Percentiles rank a stretch among this genome's conserved stretches.
Conservation (phyloP, 2,113 vertebrate genomes). For the Hydrolagus affinis region DNA sequence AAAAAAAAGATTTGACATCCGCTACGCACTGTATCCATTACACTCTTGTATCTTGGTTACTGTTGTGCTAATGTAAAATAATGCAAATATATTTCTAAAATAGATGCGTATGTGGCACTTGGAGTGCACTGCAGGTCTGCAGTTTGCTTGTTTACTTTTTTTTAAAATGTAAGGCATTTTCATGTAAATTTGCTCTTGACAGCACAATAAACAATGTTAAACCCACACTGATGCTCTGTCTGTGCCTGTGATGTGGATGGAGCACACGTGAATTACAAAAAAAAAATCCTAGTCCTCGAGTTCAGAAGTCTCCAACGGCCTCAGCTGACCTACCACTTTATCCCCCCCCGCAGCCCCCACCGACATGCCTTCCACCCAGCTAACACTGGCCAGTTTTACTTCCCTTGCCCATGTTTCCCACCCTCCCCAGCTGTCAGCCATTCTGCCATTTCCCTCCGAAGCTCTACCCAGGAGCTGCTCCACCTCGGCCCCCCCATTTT, state of each 20-base stretch:
- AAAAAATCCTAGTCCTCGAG: too few species aligned
- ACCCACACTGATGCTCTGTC: constrained; percentile 35
- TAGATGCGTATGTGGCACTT: constrained; percentile 71
- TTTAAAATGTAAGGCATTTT: constrained; percentile 50
- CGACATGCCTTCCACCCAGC: too few species aligned
- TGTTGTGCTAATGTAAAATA: constrained; percentile 78
- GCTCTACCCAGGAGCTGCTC: too few species aligned
- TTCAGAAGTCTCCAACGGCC: too few species aligned
- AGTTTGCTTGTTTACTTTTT: constrained; percentile 67
- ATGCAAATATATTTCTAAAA: constrained; percentile 62
- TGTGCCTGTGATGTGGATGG: not conserved
- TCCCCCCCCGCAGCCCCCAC: too few species aligned
- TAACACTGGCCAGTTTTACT: too few species aligned
- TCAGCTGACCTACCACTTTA: too few species aligned
- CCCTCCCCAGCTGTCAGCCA: too few species aligned
- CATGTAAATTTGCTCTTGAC: constrained; percentile 64
- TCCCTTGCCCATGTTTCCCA: too few species aligned
- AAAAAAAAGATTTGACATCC: constrained; percentile 66
- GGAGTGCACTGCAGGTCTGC: constrained; percentile 66
- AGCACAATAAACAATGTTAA: constrained; percentile 67
- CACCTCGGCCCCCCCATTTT: too few species aligned
- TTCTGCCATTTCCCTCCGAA: too few species aligned
- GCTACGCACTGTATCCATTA: constrained; percentile 72
- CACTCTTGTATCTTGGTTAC: constrained; percentile 72
- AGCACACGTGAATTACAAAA: not conserved